These are phyloP conservation scores for Sipha flava DNA, from an alignment of 1,140 invertebrate genomes.

Conservation along the genomic window DNA sequence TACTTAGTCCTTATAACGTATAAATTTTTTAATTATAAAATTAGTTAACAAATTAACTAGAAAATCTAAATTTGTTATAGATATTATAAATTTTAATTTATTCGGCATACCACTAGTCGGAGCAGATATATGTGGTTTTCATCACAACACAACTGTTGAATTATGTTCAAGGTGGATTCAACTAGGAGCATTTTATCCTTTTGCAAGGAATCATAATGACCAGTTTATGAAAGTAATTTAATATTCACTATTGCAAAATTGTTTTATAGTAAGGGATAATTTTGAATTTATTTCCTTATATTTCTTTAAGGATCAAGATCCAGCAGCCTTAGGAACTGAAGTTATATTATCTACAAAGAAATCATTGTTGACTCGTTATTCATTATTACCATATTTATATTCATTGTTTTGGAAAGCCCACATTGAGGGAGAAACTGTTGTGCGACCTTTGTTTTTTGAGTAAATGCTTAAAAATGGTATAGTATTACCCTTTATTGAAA, in stretches of 20 bases:
- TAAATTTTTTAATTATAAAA: slow-evolving; percentile 38
- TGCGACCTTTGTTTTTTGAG: slow-evolving; percentile 74
- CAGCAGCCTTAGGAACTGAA: slow-evolving; percentile 59
- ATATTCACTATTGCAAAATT: slow-evolving; percentile 38
- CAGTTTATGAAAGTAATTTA: slow-evolving; percentile 55
- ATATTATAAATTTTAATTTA: slow-evolving; percentile 67
- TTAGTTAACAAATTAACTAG: no score
- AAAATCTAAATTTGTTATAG: slow-evolving; percentile 48
- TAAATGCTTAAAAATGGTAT: slow-evolving; percentile 40
- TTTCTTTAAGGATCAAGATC: slow-evolving; percentile 63
- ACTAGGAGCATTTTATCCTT: slow-evolving; percentile 78
- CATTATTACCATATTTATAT: slow-evolving; percentile 72
- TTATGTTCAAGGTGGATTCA: slow-evolving; percentile 74
- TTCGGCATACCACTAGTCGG: slow-evolving; percentile 81
- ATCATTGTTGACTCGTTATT: slow-evolving; percentile 60
- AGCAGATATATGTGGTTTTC: slow-evolving; percentile 85
- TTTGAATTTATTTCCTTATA: background rate
- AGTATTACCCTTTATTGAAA: background rate
- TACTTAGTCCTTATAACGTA: no score
- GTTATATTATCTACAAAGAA: slow-evolving; percentile 56
- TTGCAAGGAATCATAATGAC: slow-evolving; percentile 77
- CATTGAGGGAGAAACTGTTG: slow-evolving; percentile 59
- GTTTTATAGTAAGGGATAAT: no score
- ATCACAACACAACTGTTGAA: slow-evolving; percentile 61
- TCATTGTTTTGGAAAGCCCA: slow-evolving; percentile 68